These are phyloP conservation scores for Chirona hameri DNA, from an alignment of 2,888 invertebrate species.

Conservation along the genomic window DNA sequence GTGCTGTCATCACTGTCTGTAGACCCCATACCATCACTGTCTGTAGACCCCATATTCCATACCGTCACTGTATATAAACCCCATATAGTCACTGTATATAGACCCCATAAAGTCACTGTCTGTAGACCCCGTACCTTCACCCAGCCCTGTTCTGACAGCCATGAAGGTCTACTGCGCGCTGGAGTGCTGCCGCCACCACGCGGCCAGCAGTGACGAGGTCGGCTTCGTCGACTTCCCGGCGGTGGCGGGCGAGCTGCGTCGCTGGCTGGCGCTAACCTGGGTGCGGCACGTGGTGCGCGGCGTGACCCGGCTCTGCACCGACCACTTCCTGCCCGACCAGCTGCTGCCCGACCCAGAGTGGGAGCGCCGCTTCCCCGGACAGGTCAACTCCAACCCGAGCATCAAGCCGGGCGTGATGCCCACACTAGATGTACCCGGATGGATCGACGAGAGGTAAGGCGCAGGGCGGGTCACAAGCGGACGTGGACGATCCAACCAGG, in stretches of 20 bases:
- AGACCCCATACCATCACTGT: too few species aligned
- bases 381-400: not conserved
- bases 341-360: not conserved
- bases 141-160: not conserved
- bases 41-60: too few species aligned
- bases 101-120: too few species aligned
- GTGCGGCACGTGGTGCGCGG: slow-evolving; percentile 26
- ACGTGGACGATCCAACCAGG: too few species aligned
- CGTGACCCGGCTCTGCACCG: not conserved
- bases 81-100: too few species aligned
- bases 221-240: not conserved
- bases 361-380: not conserved
- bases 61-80: too few species aligned
- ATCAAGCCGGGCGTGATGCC: not conserved
- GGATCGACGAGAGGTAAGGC: not conserved
- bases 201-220: not conserved
- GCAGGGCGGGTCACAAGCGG: not conserved
- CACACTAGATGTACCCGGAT: not conserved
- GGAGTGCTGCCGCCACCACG: not conserved
- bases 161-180: not conserved
- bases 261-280: not conserved
- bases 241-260: not conserved
- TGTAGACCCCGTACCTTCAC: too few species aligned
- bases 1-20: not conserved
- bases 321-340: not conserved